These are phyloP conservation scores for Latrodectus hesperus DNA, from an alignment of 2,888 invertebrate genomes.

Conservation along the genomic window DNA sequence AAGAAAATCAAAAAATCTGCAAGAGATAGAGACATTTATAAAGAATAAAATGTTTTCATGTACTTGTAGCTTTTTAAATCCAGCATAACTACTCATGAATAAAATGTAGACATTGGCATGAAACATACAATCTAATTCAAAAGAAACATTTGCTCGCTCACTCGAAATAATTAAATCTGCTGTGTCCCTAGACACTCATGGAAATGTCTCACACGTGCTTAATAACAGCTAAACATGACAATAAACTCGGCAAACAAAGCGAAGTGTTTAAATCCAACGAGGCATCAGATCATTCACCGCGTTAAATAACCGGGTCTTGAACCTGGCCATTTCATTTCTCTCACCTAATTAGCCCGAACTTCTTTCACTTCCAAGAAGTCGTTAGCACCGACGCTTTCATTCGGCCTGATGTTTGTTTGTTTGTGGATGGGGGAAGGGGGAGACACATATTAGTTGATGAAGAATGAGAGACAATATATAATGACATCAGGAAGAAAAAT, in stretches of 20 bases:
- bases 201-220: no score
- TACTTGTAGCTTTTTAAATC: no score
- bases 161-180: no score
- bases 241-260: neutral
- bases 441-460: neutral
- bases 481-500: neutral
- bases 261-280: neutral
- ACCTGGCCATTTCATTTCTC: neutral
- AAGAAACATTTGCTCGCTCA: no score
- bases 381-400: neutral
- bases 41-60: no score
- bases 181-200: no score
- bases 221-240: no score
- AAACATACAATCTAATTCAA: no score
- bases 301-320: slow-evolving; percentile 2
- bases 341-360: slow-evolving; percentile 6
- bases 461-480: neutral
- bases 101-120: no score
- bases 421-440: neutral
- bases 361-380: neutral
- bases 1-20: no score
- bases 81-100: no score
- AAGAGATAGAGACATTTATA: no score
- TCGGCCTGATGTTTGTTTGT: neutral
- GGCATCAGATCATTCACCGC: neutral